Conservation (phyloP, 2,113 vertebrate species). For the Neotragus pygmaeus region DNA sequence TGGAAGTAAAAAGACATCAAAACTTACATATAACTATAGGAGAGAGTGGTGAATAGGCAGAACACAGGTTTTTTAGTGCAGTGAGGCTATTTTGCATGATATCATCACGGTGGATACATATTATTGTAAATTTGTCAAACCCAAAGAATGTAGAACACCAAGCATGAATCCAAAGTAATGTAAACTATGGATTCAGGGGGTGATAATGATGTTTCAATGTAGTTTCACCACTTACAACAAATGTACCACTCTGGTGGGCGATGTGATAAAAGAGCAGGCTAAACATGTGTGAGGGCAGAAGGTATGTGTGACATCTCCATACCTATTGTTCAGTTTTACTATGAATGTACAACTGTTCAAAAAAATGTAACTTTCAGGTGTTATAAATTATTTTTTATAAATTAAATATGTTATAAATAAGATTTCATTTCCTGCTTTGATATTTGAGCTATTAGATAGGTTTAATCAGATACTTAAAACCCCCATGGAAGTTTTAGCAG, state of each 20-base stretch:
- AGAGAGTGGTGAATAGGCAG: background rate
- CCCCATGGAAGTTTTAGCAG: background rate
- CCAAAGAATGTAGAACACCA: background rate
- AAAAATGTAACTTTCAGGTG: background rate
- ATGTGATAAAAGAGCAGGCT: background rate
- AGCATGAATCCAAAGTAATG: background rate
- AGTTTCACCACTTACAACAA: background rate
- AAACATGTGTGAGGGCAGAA: background rate
- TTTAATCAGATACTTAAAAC: background rate
- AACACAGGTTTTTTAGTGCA: background rate
- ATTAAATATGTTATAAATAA: background rate
- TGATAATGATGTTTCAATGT: background rate
- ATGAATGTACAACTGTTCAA: background rate
- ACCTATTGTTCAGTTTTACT: background rate
- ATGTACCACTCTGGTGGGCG: background rate
- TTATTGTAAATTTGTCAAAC: background rate
- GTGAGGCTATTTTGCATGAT: background rate
- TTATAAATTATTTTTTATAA: background rate
- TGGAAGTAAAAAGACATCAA: slow-evolving; percentile 3
- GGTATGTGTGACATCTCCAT: background rate
- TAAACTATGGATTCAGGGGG: background rate
- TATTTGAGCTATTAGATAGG: background rate
- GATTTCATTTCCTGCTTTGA: background rate
- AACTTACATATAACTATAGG: background rate
- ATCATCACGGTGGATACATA: background rate